Percentiles rank a stretch among this genome's conserved stretches.
These are phyloP conservation scores for Lepus europaeus DNA, from an alignment of 2,113 vertebrate genomes.

Conservation along the genomic window DNA sequence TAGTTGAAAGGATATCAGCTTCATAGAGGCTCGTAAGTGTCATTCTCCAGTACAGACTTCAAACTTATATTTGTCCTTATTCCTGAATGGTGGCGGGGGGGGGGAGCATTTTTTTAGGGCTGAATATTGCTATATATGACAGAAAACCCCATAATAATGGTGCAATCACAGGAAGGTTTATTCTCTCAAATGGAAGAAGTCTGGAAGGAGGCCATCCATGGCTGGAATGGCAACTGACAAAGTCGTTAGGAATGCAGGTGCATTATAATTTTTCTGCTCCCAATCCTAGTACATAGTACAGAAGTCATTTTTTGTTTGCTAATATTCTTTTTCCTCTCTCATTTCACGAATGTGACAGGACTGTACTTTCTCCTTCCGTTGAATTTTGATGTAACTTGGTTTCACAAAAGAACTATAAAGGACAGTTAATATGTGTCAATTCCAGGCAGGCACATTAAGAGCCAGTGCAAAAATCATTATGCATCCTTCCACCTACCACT, in stretches of 20 bases:
- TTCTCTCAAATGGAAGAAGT: slow-evolving; percentile 25
- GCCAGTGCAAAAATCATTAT: neutral
- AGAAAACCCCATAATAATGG: neutral
- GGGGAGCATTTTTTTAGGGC: neutral
- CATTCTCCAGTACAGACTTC: neutral
- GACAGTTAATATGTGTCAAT: neutral
- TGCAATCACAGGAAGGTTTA: neutral
- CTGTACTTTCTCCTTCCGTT: neutral
- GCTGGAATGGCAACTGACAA: neutral
- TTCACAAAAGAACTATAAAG: neutral
- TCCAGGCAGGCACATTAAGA: neutral
- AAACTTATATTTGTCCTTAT: neutral
- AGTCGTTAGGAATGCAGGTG: neutral
- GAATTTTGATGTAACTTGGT: neutral
- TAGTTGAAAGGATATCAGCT: neutral
- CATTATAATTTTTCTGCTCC: neutral
- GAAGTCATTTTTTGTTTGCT: neutral
- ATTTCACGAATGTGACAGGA: neutral
- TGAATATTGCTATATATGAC: neutral
- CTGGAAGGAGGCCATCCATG: neutral
- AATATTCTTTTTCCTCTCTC: neutral
- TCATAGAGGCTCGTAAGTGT: neutral
- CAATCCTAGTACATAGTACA: neutral
- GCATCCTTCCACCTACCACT: neutral
- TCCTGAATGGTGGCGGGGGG: neutral